phyloP scores from a whole-genome alignment of 2,113 vertebrate species.

The Larimichthys polyactis region DNA sequence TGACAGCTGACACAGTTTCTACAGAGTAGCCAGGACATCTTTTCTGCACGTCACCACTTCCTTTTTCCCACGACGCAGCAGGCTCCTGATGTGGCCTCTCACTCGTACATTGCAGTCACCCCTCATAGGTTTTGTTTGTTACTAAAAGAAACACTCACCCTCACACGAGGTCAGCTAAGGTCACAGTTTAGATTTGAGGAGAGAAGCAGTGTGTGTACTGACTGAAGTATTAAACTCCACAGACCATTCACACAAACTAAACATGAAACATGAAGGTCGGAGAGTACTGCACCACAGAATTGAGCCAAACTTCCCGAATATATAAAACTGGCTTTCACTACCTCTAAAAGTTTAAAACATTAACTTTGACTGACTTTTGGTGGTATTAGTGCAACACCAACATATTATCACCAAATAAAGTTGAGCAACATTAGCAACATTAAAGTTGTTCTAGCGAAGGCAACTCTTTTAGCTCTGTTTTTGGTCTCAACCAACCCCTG shows the following conservation, averaged over 20 bases:
- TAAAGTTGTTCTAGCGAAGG: too few species aligned
- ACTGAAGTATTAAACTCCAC: not conserved
- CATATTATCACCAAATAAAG: not conserved
- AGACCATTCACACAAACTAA: not conserved
- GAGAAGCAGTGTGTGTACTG: not conserved
- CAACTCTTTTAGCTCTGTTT: too few species aligned
- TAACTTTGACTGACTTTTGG: not conserved
- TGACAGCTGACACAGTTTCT: conserved; percentile 24
- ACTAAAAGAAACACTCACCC: not conserved
- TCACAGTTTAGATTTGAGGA: not conserved
- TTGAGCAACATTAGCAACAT: too few species aligned
- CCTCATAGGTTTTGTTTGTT: not conserved
- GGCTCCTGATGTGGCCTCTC: conserved; percentile 6
- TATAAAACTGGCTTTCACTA: too few species aligned
- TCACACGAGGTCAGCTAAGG: not conserved
- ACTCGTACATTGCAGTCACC: not conserved
- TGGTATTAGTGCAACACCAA: not conserved
- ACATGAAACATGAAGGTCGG: not conserved
- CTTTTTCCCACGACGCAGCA: conserved; percentile 30
- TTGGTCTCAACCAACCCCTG: too few species aligned
- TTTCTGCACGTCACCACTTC: conserved; percentile 19
- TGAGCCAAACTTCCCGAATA: not conserved
- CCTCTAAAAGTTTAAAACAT: not conserved
- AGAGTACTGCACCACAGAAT: not conserved
- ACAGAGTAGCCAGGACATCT: not conserved